A percentile compares a stretch with the other conserved stretches of the same genome.
These are phyloP conservation scores for Germaria angustata DNA, from an alignment of 2,888 invertebrate species.

Conservation along the genomic window DNA sequence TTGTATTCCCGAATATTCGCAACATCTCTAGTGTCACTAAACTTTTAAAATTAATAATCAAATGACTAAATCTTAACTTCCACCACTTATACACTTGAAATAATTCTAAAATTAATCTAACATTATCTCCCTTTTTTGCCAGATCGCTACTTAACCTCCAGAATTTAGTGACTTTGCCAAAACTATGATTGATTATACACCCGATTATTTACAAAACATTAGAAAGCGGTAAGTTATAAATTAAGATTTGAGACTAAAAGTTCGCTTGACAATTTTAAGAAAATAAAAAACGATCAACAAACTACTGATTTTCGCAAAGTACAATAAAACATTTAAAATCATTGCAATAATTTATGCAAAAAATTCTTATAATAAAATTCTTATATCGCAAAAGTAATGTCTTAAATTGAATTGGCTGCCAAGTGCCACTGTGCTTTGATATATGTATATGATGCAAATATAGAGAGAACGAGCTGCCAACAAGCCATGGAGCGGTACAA, in stretches of 20 bases:
- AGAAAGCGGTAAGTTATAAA: constrained; percentile 86
- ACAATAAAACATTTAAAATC: background rate
- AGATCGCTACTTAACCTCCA: constrained; percentile 87
- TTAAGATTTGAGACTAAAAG: background rate
- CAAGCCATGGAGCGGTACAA: background rate
- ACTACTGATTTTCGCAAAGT: constrained; percentile 12
- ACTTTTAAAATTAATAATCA: background rate
- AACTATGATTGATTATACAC: constrained; percentile 96
- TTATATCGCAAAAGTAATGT: constrained; percentile 14
- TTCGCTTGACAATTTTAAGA: background rate
- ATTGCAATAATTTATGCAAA: background rate
- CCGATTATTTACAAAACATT: constrained; percentile 95
- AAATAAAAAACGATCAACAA: background rate
- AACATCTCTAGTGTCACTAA: too few species aligned
- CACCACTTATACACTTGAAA: background rate
- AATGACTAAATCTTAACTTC: background rate
- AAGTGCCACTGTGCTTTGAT: background rate
- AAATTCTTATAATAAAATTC: constrained; percentile 6
- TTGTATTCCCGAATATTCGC: too few species aligned
- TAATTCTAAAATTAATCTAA: background rate
- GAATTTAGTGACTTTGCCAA: constrained; percentile 93
- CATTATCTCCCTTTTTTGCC: background rate
- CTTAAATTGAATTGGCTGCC: too few species aligned
- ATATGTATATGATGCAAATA: constrained; percentile 7
- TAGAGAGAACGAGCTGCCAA: constrained; percentile 49